These are phyloP conservation scores for Lycaena phlaeas DNA, from an alignment of 2,888 invertebrate species.

Conservation along the genomic window DNA sequence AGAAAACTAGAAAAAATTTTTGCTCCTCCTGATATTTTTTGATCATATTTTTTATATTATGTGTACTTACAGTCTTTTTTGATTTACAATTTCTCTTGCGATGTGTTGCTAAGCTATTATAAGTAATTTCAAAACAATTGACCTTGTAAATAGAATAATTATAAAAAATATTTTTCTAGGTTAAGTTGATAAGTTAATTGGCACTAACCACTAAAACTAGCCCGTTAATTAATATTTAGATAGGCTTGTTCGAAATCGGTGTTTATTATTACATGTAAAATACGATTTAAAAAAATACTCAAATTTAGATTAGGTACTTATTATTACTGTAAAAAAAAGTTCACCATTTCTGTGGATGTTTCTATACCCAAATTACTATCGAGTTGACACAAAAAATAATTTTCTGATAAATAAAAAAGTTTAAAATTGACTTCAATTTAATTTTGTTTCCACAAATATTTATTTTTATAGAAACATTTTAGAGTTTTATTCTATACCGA, in stretches of 20 bases:
- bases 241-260: constrained; percentile 6
- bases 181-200: not conserved
- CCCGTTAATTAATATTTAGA: constrained; percentile 2
- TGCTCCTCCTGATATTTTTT: too few relatives aligned
- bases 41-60: too few relatives aligned
- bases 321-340: not conserved
- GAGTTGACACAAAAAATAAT: too few relatives aligned
- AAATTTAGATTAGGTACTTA: not conserved
- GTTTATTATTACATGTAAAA: constrained; percentile 5
- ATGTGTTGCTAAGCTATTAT: not conserved
- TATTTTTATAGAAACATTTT: too few relatives aligned
- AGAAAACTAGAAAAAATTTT: too few relatives aligned
- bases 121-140: not conserved
- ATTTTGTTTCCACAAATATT: too few relatives aligned
- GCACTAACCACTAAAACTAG: constrained; percentile 9
- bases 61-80: too few relatives aligned
- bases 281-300: not conserved
- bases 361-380: too few relatives aligned
- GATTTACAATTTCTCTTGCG: not conserved
- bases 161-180: not conserved
- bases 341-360: not conserved
- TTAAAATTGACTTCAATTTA: too few relatives aligned
- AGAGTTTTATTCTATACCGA: too few relatives aligned
- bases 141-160: constrained; percentile 3
- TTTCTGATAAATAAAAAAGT: too few relatives aligned